Evolutionary conservation across 1,140 invertebrate genomes (phyloP), one percentile per base, ranked within the genome.

Genomic region (Muscidifurax raptorellus): DNA sequence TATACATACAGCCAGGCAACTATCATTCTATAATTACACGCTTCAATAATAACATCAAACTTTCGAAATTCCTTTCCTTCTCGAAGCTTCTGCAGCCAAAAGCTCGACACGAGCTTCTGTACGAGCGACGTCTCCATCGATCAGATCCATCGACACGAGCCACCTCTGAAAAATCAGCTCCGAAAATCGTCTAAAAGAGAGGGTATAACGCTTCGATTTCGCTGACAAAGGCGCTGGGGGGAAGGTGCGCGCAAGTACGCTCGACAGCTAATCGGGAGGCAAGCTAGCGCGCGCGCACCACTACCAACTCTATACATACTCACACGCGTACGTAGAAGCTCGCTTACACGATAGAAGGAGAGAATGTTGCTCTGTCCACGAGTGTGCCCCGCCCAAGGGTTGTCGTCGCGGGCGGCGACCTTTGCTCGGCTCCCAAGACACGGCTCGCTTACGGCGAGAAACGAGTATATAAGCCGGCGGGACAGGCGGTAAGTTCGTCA

Each of bases 351-450:
- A 18, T 28, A 28, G 69, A 40, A 69, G 69, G 36, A 52, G 80
- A 30, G 72, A 74, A 74, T 36, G 72, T 30, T n/a, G 72, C 18
- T 59, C 52, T 59, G 30, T 74, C 27, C 72, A n/a, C 22, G 30
- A 22, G 18, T 40, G 30, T 77, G 80, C 82, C 66, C 82, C 82
- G 82, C 82, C 75, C 75, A 78, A 59, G 75, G 82, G 74, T 83
- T 75, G 76, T 72, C 80, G 22, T 32, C 80, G 22, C 15, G 12
- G 22, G 6, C 12, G 44, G 44, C 71, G 71, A n/a, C 71, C 22
- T 40, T 74, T 32, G 22, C 80, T n/a, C 36, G 7, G 36, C 36
- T 40, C 36, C 36, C 10, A 40, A 40, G 7, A 40, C 36, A 75
- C 72, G 59, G 75, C 64, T 71, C 44, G 52, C 32, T 52, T 52